Base-by-base conservation (phyloP, 2,113 vertebrate genomes). In the Neopipo cinnamomea region DNA sequence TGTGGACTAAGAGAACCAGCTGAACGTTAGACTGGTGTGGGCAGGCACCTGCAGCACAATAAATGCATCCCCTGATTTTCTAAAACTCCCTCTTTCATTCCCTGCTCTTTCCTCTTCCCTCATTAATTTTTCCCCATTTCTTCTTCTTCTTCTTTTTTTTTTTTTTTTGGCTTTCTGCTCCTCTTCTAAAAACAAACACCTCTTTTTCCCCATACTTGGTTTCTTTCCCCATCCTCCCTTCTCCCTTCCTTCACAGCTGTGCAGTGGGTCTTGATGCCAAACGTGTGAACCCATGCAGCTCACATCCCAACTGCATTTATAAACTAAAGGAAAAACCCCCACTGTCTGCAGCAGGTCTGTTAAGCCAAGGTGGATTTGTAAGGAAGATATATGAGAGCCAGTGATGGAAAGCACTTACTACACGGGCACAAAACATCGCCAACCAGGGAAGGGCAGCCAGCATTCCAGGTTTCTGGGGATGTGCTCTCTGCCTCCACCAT, bases 401-500 rank as follows among this genome's bases (percentile, higher is more conserved):
- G 44, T 33, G 76, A 33, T 59, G 84, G 76, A 86, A 83, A 89
- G 33, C 21, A 59, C 55, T 72, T 49, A 31, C 50, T 55, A 9
- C 39, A 4, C 2, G 4, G 52, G 73, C 67, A 77, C 21, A 56
- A 66, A 88, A 19, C 12, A 3, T 46, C 23, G 5, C 50, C 50
- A 72, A 8, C 19, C 33, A 44, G 59, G 35, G 25, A 67, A 91
- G n/a, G 55, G n/a, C 72, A 86, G 83, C 14, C 73, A 77, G 79
- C 33, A 58, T 58, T 37, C 27, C 1, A 6, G 6, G 19, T 86
- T 93, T 55, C 89, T 52, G 61, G 65, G 83, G 82, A 74, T 1
- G 0, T 37, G 92, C 53, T 89, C 89, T 78, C 88, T 62, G 62
- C 37, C 79, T 74, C 67, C 0, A 0, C 81, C 1, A 0, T 18